phyloP scores from a whole-genome alignment of 2,888 invertebrate species.

The Polietes domitor region DNA sequence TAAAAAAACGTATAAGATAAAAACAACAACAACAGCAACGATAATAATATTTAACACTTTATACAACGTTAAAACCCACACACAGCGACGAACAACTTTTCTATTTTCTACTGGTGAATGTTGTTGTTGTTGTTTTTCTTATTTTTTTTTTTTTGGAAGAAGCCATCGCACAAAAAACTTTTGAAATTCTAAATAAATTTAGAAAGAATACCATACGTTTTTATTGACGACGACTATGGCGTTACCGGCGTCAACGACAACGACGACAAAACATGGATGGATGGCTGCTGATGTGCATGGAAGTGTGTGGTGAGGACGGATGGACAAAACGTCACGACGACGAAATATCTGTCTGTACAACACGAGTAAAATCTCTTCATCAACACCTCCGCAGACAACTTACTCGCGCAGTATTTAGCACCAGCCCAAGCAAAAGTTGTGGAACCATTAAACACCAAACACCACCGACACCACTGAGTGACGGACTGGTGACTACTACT shows the following conservation, averaged over 20 bases:
- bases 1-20: neutral
- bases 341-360: constrained; percentile 46
- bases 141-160: neutral
- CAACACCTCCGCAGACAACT: constrained; percentile 66
- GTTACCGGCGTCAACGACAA: constrained; percentile 7
- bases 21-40: constrained; percentile 12
- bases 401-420: constrained; percentile 56
- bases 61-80: constrained; percentile 57
- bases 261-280: constrained; percentile 30
- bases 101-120: neutral
- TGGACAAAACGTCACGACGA: constrained; percentile 62
- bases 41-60: constrained; percentile 56
- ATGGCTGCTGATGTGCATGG: too few relatives aligned
- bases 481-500: neutral
- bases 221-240: constrained; percentile 23
- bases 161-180: constrained; percentile 24
- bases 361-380: constrained; percentile 65
- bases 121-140: constrained; percentile 16
- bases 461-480: constrained; percentile 9
- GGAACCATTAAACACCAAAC: constrained; percentile 19
- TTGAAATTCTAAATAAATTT: constrained; percentile 51
- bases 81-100: constrained; percentile 30
- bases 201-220: constrained; percentile 21
- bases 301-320: neutral
- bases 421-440: constrained; percentile 31